Conservation (phyloP, 2,113 vertebrate species). For the Scolopax mira region DNA sequence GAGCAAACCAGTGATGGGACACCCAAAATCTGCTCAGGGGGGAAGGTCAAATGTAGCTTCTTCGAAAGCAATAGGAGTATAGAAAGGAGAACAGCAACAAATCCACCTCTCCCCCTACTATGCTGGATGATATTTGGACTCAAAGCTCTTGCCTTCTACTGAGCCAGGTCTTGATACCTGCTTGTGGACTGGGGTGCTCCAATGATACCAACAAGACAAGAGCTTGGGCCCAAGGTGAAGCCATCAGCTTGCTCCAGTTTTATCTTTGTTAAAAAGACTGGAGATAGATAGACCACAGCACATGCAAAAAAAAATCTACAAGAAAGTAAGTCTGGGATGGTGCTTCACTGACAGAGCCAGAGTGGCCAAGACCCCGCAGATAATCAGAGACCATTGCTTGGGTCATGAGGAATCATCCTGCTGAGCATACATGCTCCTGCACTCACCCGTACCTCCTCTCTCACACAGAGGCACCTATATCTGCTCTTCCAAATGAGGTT, state of each 20-base stretch:
- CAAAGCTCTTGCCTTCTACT: neutral
- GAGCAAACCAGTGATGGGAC: neutral
- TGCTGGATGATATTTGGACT: fast-evolving
- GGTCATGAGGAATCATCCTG: neutral
- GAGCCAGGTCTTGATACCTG: neutral
- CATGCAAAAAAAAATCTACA: neutral
- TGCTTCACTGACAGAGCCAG: neutral
- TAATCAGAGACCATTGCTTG: neutral
- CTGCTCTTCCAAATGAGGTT: neutral
- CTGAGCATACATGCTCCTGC: neutral
- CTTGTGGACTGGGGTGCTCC: neutral
- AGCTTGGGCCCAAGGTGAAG: neutral
- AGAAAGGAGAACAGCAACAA: neutral
- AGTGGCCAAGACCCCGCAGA: neutral
- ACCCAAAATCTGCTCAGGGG: neutral
- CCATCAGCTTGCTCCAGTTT: neutral
- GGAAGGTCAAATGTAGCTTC: neutral
- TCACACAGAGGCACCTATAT: fast-evolving
- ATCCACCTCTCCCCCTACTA: neutral
- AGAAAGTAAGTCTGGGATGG: neutral
- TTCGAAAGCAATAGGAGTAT: neutral
- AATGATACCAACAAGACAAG: neutral
- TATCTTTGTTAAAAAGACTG: neutral
- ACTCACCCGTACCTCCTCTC: neutral
- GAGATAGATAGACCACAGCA: neutral